phyloP scores from a whole-genome alignment of 2,888 invertebrate species.

The Chironomus riparius region DNA sequence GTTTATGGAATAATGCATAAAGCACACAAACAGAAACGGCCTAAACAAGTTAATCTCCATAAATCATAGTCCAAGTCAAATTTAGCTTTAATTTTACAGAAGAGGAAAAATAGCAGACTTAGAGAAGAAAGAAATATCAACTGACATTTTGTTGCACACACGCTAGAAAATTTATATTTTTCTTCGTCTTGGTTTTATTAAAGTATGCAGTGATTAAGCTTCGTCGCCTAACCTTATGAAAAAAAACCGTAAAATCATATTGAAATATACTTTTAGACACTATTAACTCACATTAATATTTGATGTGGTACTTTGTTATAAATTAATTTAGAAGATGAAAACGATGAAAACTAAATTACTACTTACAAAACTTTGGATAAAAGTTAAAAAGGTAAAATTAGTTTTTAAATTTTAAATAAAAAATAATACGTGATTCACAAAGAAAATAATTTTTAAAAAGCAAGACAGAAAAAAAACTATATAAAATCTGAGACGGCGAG shows the following conservation, averaged over 20 bases:
- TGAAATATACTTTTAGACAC: background rate
- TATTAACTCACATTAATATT: background rate
- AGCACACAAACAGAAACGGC: background rate
- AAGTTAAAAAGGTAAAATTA: too few species aligned
- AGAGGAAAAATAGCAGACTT: background rate
- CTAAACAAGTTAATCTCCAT: slow-evolving; percentile 26
- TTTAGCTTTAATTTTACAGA: too few species aligned
- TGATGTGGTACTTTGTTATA: too few species aligned
- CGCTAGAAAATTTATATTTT: slow-evolving; percentile 16
- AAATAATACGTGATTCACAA: background rate
- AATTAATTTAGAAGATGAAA: too few species aligned
- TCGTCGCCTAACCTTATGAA: slow-evolving; percentile 15
- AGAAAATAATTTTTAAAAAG: too few species aligned
- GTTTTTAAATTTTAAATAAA: background rate
- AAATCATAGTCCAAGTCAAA: slow-evolving; percentile 13
- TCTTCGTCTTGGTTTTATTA: slow-evolving; percentile 10
- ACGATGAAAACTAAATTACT: too few species aligned
- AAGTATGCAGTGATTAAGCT: slow-evolving; percentile 17
- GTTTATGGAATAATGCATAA: background rate
- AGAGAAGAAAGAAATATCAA: background rate
- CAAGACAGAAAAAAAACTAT: background rate
- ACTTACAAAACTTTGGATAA: too few species aligned
- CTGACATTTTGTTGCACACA: slow-evolving; percentile 20
- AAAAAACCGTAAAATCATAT: slow-evolving; percentile 12
- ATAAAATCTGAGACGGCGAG: background rate